Percentiles rank a stretch among this genome's conserved stretches.
Conservation (phyloP, 1,140 invertebrate species). For the Acromyrmex charruanus region DNA sequence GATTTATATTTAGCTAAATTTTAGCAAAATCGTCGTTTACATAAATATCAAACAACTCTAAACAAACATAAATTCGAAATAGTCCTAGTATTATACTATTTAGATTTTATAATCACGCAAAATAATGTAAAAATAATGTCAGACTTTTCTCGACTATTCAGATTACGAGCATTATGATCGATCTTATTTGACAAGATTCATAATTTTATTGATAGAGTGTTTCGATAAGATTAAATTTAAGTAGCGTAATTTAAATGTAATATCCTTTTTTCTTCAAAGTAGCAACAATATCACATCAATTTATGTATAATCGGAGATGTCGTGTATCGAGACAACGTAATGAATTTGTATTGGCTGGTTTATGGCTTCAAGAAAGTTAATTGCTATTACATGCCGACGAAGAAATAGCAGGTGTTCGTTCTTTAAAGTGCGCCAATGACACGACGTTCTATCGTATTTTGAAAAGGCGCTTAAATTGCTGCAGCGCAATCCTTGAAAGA, state of each 20-base stretch:
- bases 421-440: constrained; percentile 4
- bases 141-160: not conserved
- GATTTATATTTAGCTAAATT: too few species aligned
- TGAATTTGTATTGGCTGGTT: constrained; percentile 21
- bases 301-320: not conserved
- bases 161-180: not conserved
- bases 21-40: too few species aligned
- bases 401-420: constrained; percentile 48
- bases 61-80: not conserved
- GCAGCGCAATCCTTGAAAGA: constrained; percentile 29
- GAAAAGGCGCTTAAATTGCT: constrained; percentile 62
- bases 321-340: not conserved
- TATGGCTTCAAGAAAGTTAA: constrained; percentile 59
- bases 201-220: not conserved
- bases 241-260: not conserved
- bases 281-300: not conserved
- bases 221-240: not conserved
- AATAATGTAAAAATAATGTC: not conserved
- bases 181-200: not conserved
- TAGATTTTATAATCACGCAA: not conserved
- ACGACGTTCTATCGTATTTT: not conserved
- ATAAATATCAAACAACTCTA: not conserved
- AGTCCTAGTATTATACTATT: too few species aligned
- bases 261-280: not conserved
- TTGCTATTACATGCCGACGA: constrained; percentile 34